phyloP scores from a whole-genome alignment of 2,888 invertebrate species.

The Pristionchus exspectatus region DNA sequence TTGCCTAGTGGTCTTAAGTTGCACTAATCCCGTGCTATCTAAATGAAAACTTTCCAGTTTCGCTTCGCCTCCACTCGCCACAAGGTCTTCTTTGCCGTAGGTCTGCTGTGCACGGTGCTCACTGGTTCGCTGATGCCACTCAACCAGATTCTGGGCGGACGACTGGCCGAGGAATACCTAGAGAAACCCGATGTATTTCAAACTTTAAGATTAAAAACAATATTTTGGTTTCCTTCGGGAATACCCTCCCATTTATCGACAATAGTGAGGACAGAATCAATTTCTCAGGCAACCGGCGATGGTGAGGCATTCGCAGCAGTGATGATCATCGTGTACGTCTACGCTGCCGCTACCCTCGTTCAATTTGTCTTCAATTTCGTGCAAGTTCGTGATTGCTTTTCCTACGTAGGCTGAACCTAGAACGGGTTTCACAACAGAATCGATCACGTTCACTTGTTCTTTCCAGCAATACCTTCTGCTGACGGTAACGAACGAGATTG shows the following conservation, averaged over 20 bases:
- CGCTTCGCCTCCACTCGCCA: background rate
- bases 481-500: background rate
- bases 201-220: too few relatives aligned
- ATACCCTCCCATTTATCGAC: too few relatives aligned
- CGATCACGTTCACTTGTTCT: too few relatives aligned
- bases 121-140: background rate
- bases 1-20: too few relatives aligned
- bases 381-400: background rate
- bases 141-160: background rate
- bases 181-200: background rate
- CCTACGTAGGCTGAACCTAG: too few relatives aligned
- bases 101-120: background rate
- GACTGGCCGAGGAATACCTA: background rate
- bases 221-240: too few relatives aligned
- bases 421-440: too few relatives aligned
- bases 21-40: too few relatives aligned
- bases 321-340: background rate
- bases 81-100: background rate
- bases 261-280: background rate
- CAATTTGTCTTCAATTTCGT: background rate
- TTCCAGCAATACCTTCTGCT: conserved; percentile 17
- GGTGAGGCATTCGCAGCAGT: background rate
- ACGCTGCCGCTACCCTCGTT: background rate
- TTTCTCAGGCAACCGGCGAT: background rate
- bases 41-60: background rate